Evolutionary conservation across 1,140 invertebrate species (phyloP), one percentile per base, ranked within the genome.

Genomic region (Odontomachus brunneus): DNA sequence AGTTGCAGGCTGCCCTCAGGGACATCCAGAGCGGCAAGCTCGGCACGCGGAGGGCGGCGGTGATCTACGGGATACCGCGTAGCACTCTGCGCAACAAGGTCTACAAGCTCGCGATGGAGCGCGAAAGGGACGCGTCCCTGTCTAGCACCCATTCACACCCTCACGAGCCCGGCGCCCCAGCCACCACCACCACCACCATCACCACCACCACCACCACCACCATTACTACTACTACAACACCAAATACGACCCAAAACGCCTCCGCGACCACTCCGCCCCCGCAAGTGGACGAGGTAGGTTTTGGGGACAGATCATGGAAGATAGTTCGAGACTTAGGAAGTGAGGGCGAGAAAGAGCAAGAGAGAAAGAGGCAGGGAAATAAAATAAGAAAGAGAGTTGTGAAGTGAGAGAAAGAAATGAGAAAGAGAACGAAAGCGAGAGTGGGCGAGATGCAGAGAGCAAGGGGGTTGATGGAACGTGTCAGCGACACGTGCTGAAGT

Each of bases 1-100:
- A 99, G 92, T 95, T 99, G 11, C 97, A 97, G 89, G 97, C 97
- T 17, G 98, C 98, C 11, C 95, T 99, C 59, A 95, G 97, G 83
- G 98, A 99, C 93, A 99, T 99, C 90, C 97, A 98, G 91, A 97
- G 96, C 91, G 98, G 98, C 5, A 97, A 98, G 92, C 95, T 99
- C 76, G 98, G 98, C 63, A 99, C 98, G 1, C 94, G 98, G 48
- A 95, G 98, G 82, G 98, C 98, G 0, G 97, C 98, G 49, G 98
- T 98, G 38, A 97, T 99, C 83, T 99, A 99, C 93, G 98, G 98
- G 78, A 99, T 99, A 91, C 98, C 98, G 4, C 95, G 98, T 72
- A 99, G 98, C 72, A 99, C 98, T 2, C 95, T 99, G 7, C 95
- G 98, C 57, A 99, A 99, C 94, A 99, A 99, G 95, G 96, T 97